Base-by-base conservation (phyloP, 1,140 invertebrate genomes). In the Procambarus virginalis region DNA sequence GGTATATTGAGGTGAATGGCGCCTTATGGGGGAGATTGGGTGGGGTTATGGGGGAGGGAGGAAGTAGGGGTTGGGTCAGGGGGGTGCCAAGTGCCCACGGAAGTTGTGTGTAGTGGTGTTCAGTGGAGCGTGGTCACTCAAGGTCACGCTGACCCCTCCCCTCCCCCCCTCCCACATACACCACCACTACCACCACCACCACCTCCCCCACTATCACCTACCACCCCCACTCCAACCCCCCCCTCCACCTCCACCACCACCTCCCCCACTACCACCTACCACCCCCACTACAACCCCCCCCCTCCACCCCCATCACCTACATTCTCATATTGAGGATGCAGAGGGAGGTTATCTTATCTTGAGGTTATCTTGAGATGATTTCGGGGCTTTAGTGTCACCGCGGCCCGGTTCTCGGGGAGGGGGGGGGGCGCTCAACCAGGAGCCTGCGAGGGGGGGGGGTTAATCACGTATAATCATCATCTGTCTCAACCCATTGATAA, bases 71-170 rank as follows among this genome's bases (percentile, higher is more conserved):
- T 0, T 0, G 34, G 34, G 34, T 34, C 34, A 34, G 34, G 34
- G 34, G 34, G 9, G 64, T 68, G 20, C 12, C 64, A 17, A 17
- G 64, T 58, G 64, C 64, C 64, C 64, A 17, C 64, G 64, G 64
- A 68, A 68, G 64, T 68, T 68, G 17, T 34, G 64, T 73, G 68
- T 73, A 34, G 68, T 73, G 68, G 68, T 73, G 68, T 73, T n/a
- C 68, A 73, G 20, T 22, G n/a, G 10, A 73, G n/a, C 68, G 68
- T 73, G 22, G 68, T 9, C 68, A 73, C 68, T 73, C 68, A 73
- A 73, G 68, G 68, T 73, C 68, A 73, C 2, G 5, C n/a, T 34
- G 4, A 8, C 20, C 68, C 22, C 68, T 20, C 22, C n/a, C 68
- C 34, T 22, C 68, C 22, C n/a, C 68, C 68, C 60, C 60, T 2